Evolutionary conservation across 2,113 vertebrate species (phyloP).

Genomic region (Sinocyclocheilus maitianheensis): DNA sequence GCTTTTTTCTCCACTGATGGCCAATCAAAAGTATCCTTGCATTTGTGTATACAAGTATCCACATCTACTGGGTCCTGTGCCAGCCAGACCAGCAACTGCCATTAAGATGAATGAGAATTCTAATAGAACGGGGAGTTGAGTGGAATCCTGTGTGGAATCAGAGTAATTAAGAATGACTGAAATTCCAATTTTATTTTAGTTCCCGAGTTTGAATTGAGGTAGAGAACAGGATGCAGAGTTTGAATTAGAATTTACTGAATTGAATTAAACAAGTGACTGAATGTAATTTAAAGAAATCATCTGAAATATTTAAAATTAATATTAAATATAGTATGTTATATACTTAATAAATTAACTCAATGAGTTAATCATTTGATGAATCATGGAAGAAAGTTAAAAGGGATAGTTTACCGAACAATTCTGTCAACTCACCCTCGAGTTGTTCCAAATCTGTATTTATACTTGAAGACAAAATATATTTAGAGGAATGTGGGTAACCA

Average conservation of each 20-base stretch:
- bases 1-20: background rate
- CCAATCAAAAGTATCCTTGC: background rate
- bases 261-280: background rate
- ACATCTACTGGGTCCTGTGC: background rate
- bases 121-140: background rate
- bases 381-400: too few species aligned
- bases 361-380: too few species aligned
- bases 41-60: background rate
- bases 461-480: too few species aligned
- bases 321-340: too few species aligned
- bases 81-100: conserved; percentile 3
- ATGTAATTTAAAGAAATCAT: background rate
- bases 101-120: background rate
- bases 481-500: too few species aligned
- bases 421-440: too few species aligned
- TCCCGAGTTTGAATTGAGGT: too few species aligned
- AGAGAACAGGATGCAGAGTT: too few species aligned
- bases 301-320: background rate
- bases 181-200: background rate
- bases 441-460: too few species aligned
- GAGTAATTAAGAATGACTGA: background rate
- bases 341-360: too few species aligned
- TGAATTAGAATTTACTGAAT: too few species aligned
- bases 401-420: too few species aligned
- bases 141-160: background rate